Percentiles rank a stretch among this genome's conserved stretches.
Conservation (phyloP, 1,140 invertebrate genomes). For the Drosophila pseudoananassae region DNA sequence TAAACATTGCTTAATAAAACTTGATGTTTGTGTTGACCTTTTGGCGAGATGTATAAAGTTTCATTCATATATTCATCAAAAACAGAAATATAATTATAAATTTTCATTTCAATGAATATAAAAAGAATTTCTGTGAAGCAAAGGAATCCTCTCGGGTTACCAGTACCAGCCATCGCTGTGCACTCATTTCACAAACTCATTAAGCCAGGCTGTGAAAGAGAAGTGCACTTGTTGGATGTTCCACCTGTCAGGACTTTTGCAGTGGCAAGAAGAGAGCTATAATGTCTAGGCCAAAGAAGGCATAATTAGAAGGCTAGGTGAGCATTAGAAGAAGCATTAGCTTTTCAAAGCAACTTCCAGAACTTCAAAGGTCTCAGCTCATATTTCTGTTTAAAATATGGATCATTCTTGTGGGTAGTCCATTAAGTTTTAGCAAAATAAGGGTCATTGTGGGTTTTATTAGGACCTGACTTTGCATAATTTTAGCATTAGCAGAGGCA, state of each 20-base stretch:
- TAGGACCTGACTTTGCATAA: not conserved
- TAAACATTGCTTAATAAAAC: not conserved
- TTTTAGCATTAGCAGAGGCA: not conserved
- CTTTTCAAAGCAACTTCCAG: not conserved
- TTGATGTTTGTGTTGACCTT: not conserved
- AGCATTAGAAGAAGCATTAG: not conserved
- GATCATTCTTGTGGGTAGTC: not conserved
- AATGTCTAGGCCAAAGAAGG: too few species aligned
- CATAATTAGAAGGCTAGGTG: not conserved
- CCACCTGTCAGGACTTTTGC: conserved; percentile 8
- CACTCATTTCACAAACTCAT: not conserved
- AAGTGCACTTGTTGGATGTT: conserved; percentile 10
- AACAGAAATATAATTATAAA: not conserved
- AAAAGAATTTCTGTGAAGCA: not conserved
- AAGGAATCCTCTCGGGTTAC: not conserved
- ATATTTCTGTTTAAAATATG: not conserved
- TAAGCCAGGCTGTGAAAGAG: not conserved
- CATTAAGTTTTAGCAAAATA: not conserved
- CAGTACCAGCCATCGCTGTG: not conserved
- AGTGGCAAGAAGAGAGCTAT: not conserved
- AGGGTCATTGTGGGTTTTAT: not conserved
- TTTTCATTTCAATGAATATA: not conserved
- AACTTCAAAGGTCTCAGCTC: not conserved
- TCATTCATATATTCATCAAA: not conserved
- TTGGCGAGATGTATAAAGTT: not conserved